Conservation (phyloP, 2,113 vertebrate species). For the Sinocyclocheilus rhinocerous region DNA sequence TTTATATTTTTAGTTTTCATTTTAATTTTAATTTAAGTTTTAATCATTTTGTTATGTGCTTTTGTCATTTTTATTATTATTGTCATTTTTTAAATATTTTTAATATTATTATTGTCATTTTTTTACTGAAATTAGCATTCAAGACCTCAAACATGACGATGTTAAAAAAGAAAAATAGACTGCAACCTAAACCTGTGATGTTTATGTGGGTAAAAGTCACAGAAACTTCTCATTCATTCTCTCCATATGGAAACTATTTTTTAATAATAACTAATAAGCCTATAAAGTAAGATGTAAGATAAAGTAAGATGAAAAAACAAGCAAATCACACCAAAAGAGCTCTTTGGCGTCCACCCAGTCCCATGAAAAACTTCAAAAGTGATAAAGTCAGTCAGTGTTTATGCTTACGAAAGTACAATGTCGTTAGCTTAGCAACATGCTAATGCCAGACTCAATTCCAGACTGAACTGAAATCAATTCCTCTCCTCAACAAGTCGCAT, state of each 20-base stretch:
- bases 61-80: too few species aligned
- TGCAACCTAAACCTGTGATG: background rate
- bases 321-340: too few species aligned
- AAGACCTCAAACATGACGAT: background rate
- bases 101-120: too few species aligned
- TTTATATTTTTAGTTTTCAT: too few species aligned
- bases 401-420: background rate
- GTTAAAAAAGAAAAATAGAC: too few species aligned
- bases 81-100: too few species aligned
- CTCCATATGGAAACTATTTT: background rate
- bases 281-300: background rate
- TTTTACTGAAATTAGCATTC: background rate
- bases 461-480: background rate
- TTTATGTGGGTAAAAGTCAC: background rate
- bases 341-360: background rate
- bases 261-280: background rate
- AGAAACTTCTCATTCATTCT: background rate
- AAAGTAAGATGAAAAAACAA: background rate
- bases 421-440: background rate
- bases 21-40: too few species aligned
- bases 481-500: background rate
- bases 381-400: background rate
- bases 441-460: background rate
- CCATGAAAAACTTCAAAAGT: background rate
- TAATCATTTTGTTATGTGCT: too few species aligned